phyloP scores from a whole-genome alignment of 2,113 vertebrate species.

The Notarius lentiginosus region DNA sequence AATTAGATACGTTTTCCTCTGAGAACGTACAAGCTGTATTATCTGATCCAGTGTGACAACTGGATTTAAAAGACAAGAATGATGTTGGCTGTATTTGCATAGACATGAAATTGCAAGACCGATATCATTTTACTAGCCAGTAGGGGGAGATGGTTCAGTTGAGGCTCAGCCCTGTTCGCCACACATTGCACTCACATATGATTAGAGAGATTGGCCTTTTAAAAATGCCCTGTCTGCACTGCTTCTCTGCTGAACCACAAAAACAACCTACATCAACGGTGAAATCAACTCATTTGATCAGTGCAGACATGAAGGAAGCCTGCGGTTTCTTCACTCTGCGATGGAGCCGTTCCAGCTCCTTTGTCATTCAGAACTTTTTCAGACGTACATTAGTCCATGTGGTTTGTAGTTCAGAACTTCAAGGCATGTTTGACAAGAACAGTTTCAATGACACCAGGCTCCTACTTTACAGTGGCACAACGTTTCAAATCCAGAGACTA shows the following conservation, averaged over 20 bases:
- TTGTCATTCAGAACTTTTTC: slow-evolving; percentile 27
- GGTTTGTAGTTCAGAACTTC: slow-evolving; percentile 52
- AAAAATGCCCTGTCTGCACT: neutral
- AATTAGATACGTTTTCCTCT: neutral
- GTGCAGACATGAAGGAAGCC: neutral
- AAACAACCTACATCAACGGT: neutral
- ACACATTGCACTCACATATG: slow-evolving; percentile 10
- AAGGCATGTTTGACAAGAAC: slow-evolving; percentile 53
- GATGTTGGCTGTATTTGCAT: neutral
- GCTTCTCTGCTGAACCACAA: slow-evolving; percentile 2
- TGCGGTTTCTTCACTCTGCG: neutral
- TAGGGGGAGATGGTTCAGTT: slow-evolving; percentile 26
- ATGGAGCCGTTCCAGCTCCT: neutral
- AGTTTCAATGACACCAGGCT: slow-evolving; percentile 65
- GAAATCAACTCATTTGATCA: slow-evolving; percentile 13
- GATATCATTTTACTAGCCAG: neutral
- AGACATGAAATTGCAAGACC: neutral
- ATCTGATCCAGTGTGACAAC: neutral
- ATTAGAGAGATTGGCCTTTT: neutral
- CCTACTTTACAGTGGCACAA: slow-evolving; percentile 57
- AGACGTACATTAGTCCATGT: slow-evolving; percentile 28
- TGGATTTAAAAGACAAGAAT: neutral
- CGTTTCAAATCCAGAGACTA: slow-evolving; percentile 57
- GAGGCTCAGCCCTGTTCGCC: slow-evolving; percentile 18
- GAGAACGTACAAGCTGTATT: neutral